phyloP scores from a whole-genome alignment of 2,888 invertebrate species.

The Drosophila neutralis region DNA sequence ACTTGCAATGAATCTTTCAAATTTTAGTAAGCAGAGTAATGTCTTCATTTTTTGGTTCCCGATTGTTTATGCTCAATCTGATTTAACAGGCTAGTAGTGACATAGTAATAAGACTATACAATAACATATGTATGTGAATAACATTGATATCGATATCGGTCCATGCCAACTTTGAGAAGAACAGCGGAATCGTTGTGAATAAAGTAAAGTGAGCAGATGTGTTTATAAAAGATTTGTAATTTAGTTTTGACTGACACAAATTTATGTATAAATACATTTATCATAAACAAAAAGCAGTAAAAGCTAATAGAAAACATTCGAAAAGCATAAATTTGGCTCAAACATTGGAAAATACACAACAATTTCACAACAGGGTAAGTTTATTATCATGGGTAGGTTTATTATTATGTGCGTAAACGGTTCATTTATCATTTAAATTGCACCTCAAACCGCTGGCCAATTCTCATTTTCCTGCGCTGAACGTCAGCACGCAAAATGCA shows the following conservation, averaged over 20 bases:
- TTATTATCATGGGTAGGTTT: not conserved
- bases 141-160: not conserved
- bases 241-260: not conserved
- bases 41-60: not conserved
- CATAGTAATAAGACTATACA: no score
- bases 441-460: conserved; percentile 1
- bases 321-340: not conserved
- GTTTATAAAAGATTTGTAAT: not conserved
- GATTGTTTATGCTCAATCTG: not conserved
- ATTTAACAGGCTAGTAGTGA: no score
- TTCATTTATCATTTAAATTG: conserved; percentile 22
- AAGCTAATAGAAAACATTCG: not conserved
- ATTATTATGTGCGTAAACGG: not conserved
- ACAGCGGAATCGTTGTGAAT: not conserved
- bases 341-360: not conserved
- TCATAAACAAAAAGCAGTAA: not conserved
- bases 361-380: not conserved
- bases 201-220: not conserved
- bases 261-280: not conserved
- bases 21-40: not conserved
- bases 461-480: conserved; percentile 1
- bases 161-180: not conserved
- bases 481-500: conserved; percentile 10
- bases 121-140: not conserved
- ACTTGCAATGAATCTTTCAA: not conserved